These are phyloP conservation scores for Aphelenchoides besseyi DNA, from an alignment of 1,140 invertebrate species.

Conservation along the genomic window DNA sequence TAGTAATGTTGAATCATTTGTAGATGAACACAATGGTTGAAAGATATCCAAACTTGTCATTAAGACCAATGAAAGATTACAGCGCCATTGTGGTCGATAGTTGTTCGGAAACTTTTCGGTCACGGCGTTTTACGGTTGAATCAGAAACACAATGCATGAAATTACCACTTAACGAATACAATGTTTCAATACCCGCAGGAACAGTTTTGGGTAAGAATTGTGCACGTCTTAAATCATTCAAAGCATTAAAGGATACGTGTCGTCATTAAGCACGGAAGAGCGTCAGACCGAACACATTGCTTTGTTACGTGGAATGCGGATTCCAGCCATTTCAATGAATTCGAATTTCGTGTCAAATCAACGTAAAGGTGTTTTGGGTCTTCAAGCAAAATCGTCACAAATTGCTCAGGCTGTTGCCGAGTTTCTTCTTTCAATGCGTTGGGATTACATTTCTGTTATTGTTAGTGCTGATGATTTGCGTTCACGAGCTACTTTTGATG, in stretches of 20 bases:
- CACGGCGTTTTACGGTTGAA: constrained; percentile 20
- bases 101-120: constrained; percentile 32
- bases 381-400: constrained; percentile 19
- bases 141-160: constrained; percentile 18
- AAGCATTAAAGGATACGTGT: background rate
- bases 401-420: constrained; percentile 45
- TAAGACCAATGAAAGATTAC: constrained; percentile 42
- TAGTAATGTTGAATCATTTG: background rate
- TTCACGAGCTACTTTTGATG: constrained; percentile 32
- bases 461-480: constrained; percentile 39
- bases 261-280: background rate
- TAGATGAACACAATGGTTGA: constrained; percentile 19
- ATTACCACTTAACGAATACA: constrained; percentile 9
- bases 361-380: background rate
- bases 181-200: constrained; percentile 15
- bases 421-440: constrained; percentile 47
- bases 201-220: constrained; percentile 9
- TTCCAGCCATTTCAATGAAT: constrained; percentile 1
- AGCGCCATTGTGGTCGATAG: constrained; percentile 55
- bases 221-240: constrained; percentile 4
- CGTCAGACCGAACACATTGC: background rate
- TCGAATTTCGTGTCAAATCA: background rate
- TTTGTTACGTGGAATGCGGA: constrained; percentile 12
- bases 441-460: constrained; percentile 60
- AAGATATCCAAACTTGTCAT: constrained; percentile 7